These are phyloP conservation scores for Druceiella hillmani DNA, from an alignment of 2,888 invertebrate species.

Conservation along the genomic window DNA sequence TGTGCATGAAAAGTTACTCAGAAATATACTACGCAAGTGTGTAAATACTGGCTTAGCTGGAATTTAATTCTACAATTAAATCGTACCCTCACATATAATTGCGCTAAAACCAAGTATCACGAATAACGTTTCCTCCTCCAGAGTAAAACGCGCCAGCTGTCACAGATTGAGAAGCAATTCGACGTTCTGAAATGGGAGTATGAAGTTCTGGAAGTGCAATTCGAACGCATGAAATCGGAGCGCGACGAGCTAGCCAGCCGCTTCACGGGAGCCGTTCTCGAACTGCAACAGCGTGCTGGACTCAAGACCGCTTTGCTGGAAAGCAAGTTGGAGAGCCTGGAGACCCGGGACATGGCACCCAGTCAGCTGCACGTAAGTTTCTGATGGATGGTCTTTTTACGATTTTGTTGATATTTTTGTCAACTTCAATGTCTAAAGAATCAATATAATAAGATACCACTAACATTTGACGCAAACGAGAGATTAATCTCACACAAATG, in stretches of 20 bases:
- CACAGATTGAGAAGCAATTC: slow-evolving; percentile 48
- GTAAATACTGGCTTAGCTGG: no score
- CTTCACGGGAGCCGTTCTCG: slow-evolving; percentile 78
- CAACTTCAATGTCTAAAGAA: no score
- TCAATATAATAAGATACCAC: no score
- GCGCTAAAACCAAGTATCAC: no score
- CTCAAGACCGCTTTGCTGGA: slow-evolving; percentile 78
- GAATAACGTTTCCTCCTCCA: slow-evolving; percentile 32
- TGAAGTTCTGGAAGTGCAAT: slow-evolving; percentile 68
- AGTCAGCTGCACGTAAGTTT: slow-evolving; percentile 53
- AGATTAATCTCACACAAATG: no score
- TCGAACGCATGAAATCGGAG: slow-evolving; percentile 70
- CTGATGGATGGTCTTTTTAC: no score
- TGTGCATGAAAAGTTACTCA: no score
- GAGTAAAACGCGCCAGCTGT: slow-evolving; percentile 52
- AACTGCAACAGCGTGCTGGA: slow-evolving; percentile 82
- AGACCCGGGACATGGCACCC: slow-evolving; percentile 57
- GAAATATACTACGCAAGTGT: no score
- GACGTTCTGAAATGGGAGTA: slow-evolving; percentile 61
- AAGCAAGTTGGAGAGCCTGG: slow-evolving; percentile 64
- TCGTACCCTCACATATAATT: no score
- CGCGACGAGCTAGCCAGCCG: slow-evolving; percentile 65
- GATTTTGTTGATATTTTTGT: no score
- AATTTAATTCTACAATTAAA: no score
- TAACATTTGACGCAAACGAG: no score